Percentiles rank a stretch among this genome's conserved stretches.
These are phyloP conservation scores for Heteronetta atricapilla DNA, from an alignment of 2,113 vertebrate genomes.

Conservation along the genomic window DNA sequence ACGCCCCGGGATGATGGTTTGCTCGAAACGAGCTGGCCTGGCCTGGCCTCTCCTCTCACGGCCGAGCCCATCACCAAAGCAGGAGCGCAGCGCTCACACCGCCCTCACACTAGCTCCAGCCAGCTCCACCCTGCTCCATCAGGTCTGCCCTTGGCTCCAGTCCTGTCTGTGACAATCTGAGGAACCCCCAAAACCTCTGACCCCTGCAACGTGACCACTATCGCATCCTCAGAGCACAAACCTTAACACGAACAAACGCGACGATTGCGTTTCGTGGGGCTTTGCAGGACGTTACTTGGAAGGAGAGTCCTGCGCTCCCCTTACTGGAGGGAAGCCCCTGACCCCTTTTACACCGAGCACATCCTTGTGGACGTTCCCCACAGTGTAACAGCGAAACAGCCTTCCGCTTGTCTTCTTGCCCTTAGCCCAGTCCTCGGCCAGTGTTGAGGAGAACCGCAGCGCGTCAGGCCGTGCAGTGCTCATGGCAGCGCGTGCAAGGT, in stretches of 20 bases:
- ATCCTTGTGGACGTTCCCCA: rapidly evolving
- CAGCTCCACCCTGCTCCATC: neutral
- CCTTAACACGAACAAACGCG: neutral
- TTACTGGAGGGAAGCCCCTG: neutral
- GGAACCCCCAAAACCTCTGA: neutral
- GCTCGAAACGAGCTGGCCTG: neutral
- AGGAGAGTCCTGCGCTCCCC: constrained; percentile 13
- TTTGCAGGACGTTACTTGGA: neutral
- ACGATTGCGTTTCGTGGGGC: neutral
- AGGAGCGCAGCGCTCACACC: too few relatives aligned
- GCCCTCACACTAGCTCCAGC: too few relatives aligned
- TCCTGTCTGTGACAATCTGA: rapidly evolving
- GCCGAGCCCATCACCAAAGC: neutral
- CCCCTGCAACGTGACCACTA: neutral
- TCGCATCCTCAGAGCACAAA: neutral
- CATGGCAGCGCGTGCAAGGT: rapidly evolving
- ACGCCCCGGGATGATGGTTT: rapidly evolving
- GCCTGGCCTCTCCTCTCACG: neutral
- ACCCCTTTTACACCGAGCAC: neutral
- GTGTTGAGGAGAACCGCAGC: rapidly evolving
- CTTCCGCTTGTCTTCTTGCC: neutral
- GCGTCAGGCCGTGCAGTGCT: rapidly evolving
- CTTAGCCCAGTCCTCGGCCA: neutral
- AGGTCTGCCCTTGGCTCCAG: neutral
- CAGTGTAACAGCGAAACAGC: neutral